Conservation (phyloP, 2,888 invertebrate species). For the Fragum sueziense region DNA sequence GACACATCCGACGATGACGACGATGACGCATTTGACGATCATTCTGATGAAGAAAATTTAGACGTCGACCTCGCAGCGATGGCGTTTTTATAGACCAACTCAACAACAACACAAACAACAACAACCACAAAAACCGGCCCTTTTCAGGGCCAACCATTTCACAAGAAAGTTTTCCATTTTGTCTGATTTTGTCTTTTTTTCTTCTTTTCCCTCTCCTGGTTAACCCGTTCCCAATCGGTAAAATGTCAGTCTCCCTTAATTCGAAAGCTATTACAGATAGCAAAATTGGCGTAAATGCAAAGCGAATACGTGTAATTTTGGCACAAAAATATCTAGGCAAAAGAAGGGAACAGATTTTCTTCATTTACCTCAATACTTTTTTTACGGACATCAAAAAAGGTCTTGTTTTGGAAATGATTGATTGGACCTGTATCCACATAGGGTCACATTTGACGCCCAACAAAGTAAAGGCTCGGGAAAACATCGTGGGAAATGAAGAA, state of each 20-base stretch:
- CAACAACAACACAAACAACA: background rate
- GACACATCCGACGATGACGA: background rate
- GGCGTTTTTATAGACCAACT: background rate
- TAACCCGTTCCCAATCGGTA: too few relatives aligned
- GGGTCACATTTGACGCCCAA: background rate
- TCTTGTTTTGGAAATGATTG: too few relatives aligned
- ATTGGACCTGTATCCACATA: background rate
- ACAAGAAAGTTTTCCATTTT: background rate
- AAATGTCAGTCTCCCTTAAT: too few relatives aligned
- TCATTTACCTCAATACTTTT: background rate
- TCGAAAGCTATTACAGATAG: background rate
- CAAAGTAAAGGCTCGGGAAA: background rate
- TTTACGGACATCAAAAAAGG: too few relatives aligned
- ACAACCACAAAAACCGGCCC: conserved; percentile 35
- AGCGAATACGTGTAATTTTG: background rate
- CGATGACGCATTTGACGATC: conserved; percentile 17
- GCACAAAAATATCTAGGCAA: background rate
- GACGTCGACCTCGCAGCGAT: background rate
- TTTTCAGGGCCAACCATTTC: conserved; percentile 48
- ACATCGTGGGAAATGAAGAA: background rate
- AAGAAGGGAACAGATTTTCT: background rate
- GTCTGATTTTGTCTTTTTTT: background rate
- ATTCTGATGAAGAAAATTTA: conserved; percentile 28
- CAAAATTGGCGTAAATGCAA: background rate
- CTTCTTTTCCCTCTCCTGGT: background rate